Evolutionary conservation across 2,888 invertebrate species (phyloP), one percentile per base, ranked within the genome.

Genomic region (Drosophila tripunctata): DNA sequence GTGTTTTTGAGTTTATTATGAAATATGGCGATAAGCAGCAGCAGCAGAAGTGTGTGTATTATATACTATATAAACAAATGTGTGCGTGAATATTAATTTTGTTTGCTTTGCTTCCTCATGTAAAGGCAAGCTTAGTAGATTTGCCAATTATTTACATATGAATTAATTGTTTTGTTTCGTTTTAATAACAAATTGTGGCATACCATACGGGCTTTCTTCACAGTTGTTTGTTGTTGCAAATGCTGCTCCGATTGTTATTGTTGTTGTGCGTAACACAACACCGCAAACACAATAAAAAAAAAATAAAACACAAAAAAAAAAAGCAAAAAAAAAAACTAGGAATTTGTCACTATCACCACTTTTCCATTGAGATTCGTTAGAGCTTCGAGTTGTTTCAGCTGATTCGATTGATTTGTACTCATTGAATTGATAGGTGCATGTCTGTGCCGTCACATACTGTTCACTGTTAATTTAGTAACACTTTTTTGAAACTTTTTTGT

Each of bases 401-500:
- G 4, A 15, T n/a, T 36, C 44, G 19, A 27, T 17, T 30, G 15
- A 69, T 43, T 54, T 17, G 24, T 43, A 22, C 36, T 24, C 48
- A 17, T 43, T 48, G 14, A 33, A 19, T 38, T 19, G n/a, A n/a
- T n/a, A n/a, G n/a, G n/a, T n/a, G 33, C 19, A 38, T 41, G 14
- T 36, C n/a, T n/a, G 35, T 27, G 7, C 17, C 15, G n/a, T 24
- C 27, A 47, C 22, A 47, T 19, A 22, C 8, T 8, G 10, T 45
- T 44, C 36, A 33, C 38, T 15, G 4, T 4, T 51, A 57, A 24
- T 50, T 54, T 36, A 12, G 31, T 40, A 30, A 33, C 47, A 67
- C 36, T 58, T 65, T 36, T 7, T 3, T 27, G n/a, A n/a, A n/a
- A n/a, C n/a, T n/a, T n/a, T n/a, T n/a, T n/a, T n/a, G n/a, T n/a